Evolutionary conservation across 1,140 invertebrate species (phyloP).

Genomic region (Chlorops oryzae): DNA sequence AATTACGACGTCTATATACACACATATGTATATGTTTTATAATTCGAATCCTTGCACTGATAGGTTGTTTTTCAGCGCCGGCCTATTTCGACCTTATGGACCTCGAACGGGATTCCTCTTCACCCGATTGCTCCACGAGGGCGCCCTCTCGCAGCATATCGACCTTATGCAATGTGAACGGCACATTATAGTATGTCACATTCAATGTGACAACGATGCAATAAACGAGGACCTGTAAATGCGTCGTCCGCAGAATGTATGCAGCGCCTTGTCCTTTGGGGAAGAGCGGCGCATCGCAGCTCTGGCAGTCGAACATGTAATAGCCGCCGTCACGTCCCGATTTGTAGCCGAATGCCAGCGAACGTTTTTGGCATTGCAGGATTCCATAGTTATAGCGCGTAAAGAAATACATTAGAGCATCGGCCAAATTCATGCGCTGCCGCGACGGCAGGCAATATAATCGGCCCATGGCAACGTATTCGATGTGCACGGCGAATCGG

Average conservation of each 20-base stretch:
- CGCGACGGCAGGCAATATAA: slow-evolving; percentile 53
- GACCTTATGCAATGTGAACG: slow-evolving; percentile 40
- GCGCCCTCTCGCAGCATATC: slow-evolving; percentile 35
- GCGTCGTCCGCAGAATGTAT: slow-evolving; percentile 56
- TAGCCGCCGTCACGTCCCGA: slow-evolving; percentile 50
- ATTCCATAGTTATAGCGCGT: slow-evolving; percentile 52
- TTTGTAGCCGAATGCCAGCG: slow-evolving; percentile 54
- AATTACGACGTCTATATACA: background rate
- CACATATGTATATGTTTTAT: background rate
- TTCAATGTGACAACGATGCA: slow-evolving; percentile 53
- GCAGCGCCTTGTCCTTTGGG: slow-evolving; percentile 52
- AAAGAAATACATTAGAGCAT: slow-evolving; percentile 56
- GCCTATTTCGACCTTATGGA: background rate
- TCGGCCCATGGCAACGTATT: slow-evolving; percentile 54
- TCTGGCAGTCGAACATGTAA: slow-evolving; percentile 59
- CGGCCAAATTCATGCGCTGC: slow-evolving; percentile 55
- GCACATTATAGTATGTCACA: slow-evolving; percentile 45
- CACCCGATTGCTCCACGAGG: slow-evolving; percentile 28
- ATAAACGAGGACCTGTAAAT: slow-evolving; percentile 56
- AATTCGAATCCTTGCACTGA: background rate
- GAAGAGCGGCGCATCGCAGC: slow-evolving; percentile 55
- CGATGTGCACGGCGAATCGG: slow-evolving; percentile 52
- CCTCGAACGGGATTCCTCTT: slow-evolving; percentile 15
- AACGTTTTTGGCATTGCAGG: slow-evolving; percentile 50
- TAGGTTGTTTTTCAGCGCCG: background rate